Percentiles rank a stretch among this genome's conserved stretches.
Evolutionary conservation across 1,140 invertebrate species (phyloP).

Genomic region (Cydia fagiglandana): DNA sequence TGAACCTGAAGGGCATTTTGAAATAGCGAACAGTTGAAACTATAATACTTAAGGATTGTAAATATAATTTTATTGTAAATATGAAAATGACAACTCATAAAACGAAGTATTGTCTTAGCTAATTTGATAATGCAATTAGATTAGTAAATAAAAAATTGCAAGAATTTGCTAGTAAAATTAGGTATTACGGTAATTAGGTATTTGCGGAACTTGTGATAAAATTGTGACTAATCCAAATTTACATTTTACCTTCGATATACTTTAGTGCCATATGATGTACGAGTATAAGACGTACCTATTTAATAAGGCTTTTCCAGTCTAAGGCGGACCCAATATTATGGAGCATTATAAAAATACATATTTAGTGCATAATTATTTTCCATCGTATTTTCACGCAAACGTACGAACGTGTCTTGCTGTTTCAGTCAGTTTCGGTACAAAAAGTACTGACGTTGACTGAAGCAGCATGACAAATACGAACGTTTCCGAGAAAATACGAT

Average conservation of each 20-base stretch:
- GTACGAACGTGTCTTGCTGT: no score
- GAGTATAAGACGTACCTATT: neutral
- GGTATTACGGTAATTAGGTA: neutral
- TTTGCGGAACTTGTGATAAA: neutral
- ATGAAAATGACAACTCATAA: neutral
- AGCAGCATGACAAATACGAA: no score
- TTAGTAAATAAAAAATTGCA: neutral
- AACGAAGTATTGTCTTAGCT: neutral
- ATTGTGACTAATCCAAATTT: slow-evolving; percentile 11
- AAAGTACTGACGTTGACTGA: no score
- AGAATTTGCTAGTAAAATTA: neutral
- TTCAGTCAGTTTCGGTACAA: no score
- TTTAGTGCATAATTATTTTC: no score
- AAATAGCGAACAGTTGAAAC: neutral
- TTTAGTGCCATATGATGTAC: slow-evolving; percentile 9
- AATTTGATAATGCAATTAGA: slow-evolving; percentile 12
- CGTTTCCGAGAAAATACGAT: no score
- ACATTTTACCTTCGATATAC: slow-evolving; percentile 7
- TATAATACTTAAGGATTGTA: neutral
- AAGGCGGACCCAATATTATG: neutral
- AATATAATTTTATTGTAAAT: neutral
- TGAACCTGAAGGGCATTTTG: slow-evolving; percentile 6
- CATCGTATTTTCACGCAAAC: no score
- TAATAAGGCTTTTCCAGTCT: slow-evolving; percentile 3
- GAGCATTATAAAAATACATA: neutral